Evolutionary conservation across 2,797 vertebrate species (phyloP).

Genomic region (Rhynchotus rufescens): DNA sequence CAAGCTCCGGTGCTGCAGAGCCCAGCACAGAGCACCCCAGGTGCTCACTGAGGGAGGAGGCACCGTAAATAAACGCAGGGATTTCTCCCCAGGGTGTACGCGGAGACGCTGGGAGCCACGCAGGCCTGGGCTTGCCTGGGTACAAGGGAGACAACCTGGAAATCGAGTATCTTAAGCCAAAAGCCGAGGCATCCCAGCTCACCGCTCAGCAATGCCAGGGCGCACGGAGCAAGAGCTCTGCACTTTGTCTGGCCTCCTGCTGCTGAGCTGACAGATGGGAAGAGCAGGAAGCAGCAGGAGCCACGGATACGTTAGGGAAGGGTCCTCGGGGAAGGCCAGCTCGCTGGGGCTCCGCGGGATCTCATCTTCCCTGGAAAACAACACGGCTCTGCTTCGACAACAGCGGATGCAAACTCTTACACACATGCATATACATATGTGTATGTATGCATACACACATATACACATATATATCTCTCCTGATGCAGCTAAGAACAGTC

Average conservation of each 20-base stretch:
- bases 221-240: background rate
- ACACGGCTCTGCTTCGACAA: background rate
- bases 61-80: no score
- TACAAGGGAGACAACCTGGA: background rate
- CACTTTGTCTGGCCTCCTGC: background rate
- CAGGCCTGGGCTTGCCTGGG: background rate
- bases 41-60: no score
- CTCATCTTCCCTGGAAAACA: background rate
- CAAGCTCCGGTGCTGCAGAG: no score
- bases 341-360: background rate
- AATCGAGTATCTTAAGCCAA: background rate
- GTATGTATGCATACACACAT: no score
- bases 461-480: no score
- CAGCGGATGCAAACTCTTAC: rapidly evolving
- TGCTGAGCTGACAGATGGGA: background rate
- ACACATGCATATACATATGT: no score
- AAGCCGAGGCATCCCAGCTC: background rate
- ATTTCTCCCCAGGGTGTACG: background rate
- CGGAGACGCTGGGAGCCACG: background rate
- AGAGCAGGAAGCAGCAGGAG: background rate
- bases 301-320: background rate
- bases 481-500: background rate
- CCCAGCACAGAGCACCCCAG: background rate
- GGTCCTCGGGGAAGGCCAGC: background rate
- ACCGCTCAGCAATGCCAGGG: background rate